Evolutionary conservation across 2,797 vertebrate species (phyloP), one percentile per base, ranked within the genome.

Genomic region (Crocidura indochinensis): DNA sequence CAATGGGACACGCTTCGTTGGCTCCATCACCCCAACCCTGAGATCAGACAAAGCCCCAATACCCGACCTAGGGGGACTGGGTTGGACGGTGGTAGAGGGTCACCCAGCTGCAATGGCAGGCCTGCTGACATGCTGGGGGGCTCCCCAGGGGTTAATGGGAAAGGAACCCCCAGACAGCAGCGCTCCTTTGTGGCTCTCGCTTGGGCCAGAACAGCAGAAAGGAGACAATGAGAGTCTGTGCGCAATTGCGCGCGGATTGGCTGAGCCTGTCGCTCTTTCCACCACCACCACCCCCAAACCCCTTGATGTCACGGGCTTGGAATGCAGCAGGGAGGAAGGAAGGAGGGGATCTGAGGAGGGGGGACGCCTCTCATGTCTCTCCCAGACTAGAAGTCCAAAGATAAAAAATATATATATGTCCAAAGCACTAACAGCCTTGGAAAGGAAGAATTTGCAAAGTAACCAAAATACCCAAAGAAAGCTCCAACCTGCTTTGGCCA

Each of bases 141-240:
- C 94, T 95, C 94, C 94, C 31, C 65, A 84, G 91, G 90, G 90
- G 88, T 69, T 84, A 94, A 91, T n/a, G 91, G 94, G 93, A 94
- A 93, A 80, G 60, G 60, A 83, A 65, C n/a, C 87, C 38, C 38
- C 38, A 38, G 38, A 20, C 90, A 79, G 94, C 92, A 60, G 87
- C 75, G 92, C 95, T 96, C 93, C 97, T 97, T 97, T 97, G 97
- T 97, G 97, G 95, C 90, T 95, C 56, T 60, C 56, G 38, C 94
- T 95, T 92, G 83, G 97, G 96, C 97, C 96, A 88, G 94, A 96
- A 94, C 96, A 87, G 97, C 97, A 93, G 87, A 94, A 85, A 87
- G 92, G 93, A 97, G 97, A 98, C 98, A 98, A 98, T 98, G 97
- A 96, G 97, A 93, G 93, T 94, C 97, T 98, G 97, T 98, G 97